These are phyloP conservation scores for Anguilla japonica DNA, from an alignment of 2,113 vertebrate species.

Conservation along the genomic window DNA sequence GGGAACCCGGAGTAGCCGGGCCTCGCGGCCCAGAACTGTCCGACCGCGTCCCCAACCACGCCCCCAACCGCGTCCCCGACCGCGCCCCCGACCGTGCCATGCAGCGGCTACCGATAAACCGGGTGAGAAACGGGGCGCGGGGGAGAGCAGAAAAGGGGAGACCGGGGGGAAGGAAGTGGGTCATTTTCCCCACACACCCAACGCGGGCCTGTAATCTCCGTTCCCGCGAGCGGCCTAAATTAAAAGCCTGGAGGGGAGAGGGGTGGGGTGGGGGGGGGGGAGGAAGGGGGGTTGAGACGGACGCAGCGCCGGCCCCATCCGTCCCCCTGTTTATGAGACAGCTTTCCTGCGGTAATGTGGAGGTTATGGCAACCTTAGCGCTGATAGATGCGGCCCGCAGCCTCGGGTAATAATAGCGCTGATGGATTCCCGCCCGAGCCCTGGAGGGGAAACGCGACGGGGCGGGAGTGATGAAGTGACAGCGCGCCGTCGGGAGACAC, in stretches of 20 bases:
- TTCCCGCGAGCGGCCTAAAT: constrained; percentile 67
- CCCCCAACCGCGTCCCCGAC: too few relatives aligned
- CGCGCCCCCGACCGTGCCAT: too few relatives aligned
- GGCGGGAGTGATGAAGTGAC: constrained; percentile 76
- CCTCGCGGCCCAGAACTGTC: neutral
- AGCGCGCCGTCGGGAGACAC: constrained; percentile 65
- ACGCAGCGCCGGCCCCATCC: constrained; percentile 60
- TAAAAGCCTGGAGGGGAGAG: constrained; percentile 51
- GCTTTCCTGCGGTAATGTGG: constrained; percentile 72
- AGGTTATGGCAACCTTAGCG: constrained; percentile 77
- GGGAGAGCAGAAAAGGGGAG: constrained; percentile 60
- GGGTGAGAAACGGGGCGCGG: neutral
- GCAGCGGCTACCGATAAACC: neutral
- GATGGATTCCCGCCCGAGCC: constrained; percentile 82
- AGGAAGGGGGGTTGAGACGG: constrained; percentile 66
- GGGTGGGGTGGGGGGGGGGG: too few relatives aligned
- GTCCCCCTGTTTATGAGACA: constrained; percentile 71
- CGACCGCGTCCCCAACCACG: neutral
- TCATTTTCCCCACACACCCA: constrained; percentile 75
- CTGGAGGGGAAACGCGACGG: constrained; percentile 80
- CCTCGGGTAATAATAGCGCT: constrained; percentile 83
- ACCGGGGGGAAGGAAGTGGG: constrained; percentile 66
- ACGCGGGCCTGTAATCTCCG: constrained; percentile 65
- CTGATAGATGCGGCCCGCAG: constrained; percentile 72
- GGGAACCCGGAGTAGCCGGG: constrained; percentile 26